Evolutionary conservation across 2,888 invertebrate species (phyloP).

Genomic region (Metacarcinus magister): DNA sequence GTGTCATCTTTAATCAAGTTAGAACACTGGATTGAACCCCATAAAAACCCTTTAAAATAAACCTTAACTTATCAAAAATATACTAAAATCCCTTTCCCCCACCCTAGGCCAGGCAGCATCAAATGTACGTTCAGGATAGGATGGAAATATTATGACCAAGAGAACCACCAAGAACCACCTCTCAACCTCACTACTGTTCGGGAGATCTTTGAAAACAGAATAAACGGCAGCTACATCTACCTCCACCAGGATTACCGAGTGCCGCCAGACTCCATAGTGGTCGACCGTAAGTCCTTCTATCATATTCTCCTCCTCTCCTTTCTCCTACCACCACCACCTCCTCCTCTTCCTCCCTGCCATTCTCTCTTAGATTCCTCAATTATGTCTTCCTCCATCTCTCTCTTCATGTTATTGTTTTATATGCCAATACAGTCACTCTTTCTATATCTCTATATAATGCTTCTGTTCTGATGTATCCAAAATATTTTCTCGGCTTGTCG

Average conservation of each 20-base stretch:
- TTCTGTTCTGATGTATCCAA: too few relatives aligned
- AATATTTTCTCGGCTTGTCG: too few relatives aligned
- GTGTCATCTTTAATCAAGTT: too few relatives aligned
- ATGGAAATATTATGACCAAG: conserved; percentile 87
- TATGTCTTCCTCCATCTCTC: too few relatives aligned
- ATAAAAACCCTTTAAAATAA: too few relatives aligned
- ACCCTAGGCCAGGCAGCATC: conserved; percentile 87
- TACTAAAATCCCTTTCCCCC: not conserved
- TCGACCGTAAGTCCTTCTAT: conserved; percentile 84
- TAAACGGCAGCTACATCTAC: conserved; percentile 86
- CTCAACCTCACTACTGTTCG: conserved; percentile 84
- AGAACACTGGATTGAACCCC: too few relatives aligned
- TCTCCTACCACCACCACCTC: too few relatives aligned
- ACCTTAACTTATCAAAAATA: not conserved
- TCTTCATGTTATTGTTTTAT: too few relatives aligned
- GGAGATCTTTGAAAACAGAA: conserved; percentile 86
- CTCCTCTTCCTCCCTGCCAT: too few relatives aligned
- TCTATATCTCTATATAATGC: too few relatives aligned
- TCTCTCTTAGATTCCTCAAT: too few relatives aligned
- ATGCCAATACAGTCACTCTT: too few relatives aligned
- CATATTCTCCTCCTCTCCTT: not conserved
- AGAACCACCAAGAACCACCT: conserved; percentile 83
- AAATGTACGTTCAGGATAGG: conserved; percentile 89
- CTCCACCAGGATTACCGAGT: conserved; percentile 85
- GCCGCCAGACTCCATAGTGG: conserved; percentile 86